A percentile compares a stretch with the other conserved stretches of the same genome.
Conservation (phyloP, 2,797 vertebrate species). For the Phalloptychus januarius region DNA sequence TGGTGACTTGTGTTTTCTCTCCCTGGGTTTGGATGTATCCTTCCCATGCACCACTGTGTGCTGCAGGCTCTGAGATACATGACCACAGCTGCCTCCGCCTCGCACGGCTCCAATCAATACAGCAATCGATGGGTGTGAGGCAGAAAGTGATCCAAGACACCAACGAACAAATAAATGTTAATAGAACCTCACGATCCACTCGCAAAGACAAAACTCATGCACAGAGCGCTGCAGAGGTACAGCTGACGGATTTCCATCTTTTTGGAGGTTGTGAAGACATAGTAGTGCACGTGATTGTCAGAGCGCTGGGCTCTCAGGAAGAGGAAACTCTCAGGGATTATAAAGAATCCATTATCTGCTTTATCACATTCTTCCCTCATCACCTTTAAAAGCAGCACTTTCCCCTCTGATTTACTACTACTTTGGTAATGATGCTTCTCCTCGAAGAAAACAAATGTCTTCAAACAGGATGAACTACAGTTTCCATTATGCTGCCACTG, state of each 20-base stretch:
- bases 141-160: conserved; percentile 14
- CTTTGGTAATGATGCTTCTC: conserved; percentile 31
- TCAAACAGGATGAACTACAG: conserved; percentile 5
- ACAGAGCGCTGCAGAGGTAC: not conserved
- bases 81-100: conserved; percentile 35
- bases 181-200: not conserved
- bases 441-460: conserved; percentile 33
- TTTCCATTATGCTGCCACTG: conserved; percentile 14
- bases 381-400: conserved; percentile 43
- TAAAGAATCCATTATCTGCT: conserved; percentile 47
- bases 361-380: conserved; percentile 31
- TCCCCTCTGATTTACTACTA: conserved; percentile 15
- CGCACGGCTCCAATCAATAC: conserved; percentile 56
- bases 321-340: conserved; percentile 22
- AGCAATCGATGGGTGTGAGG: conserved; percentile 28
- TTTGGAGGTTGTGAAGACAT: not conserved
- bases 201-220: not conserved
- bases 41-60: conserved; percentile 17
- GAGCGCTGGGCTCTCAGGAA: conserved; percentile 1
- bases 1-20: conserved; percentile 17
- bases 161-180: conserved; percentile 14
- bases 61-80: conserved; percentile 34
- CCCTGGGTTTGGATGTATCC: conserved; percentile 36
- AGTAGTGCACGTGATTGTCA: conserved; percentile 2
- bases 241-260: conserved; percentile 15